These are phyloP conservation scores for Coluber constrictor DNA, from an alignment of 2,797 vertebrate genomes.

Conservation along the genomic window DNA sequence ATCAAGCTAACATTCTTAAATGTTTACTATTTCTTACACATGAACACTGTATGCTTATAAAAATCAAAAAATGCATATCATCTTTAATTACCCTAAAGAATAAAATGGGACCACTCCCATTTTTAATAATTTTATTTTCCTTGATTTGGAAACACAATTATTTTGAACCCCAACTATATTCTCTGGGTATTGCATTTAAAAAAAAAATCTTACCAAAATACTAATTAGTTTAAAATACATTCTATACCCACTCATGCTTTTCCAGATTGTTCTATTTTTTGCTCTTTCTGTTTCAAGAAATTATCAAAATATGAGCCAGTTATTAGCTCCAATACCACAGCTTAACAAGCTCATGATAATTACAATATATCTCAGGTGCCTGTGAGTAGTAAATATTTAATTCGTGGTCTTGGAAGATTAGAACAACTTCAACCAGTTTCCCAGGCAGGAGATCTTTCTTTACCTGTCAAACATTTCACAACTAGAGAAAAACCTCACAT, in stretches of 20 bases:
- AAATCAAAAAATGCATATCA: not conserved
- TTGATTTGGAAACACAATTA: not conserved
- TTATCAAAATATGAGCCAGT: constrained; percentile 8
- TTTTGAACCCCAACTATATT: not conserved
- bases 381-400: not conserved
- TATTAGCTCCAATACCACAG: constrained; percentile 5
- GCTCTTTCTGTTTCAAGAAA: not conserved
- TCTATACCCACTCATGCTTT: not conserved
- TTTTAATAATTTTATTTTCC: not conserved
- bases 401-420: not conserved
- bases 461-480: constrained; percentile 35
- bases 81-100: not conserved
- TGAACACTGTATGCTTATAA: not conserved
- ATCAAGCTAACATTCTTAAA: not conserved
- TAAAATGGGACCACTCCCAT: not conserved
- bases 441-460: constrained; percentile 16
- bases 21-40: not conserved
- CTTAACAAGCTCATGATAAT: not conserved
- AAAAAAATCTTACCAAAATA: not conserved
- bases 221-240: not conserved
- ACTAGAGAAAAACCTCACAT: constrained; percentile 17
- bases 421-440: not conserved
- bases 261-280: not conserved
- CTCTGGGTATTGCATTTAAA: not conserved
- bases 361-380: constrained; percentile 13